Evolutionary conservation across 2,888 invertebrate species (phyloP).

Genomic region (Phyto melanocephala): DNA sequence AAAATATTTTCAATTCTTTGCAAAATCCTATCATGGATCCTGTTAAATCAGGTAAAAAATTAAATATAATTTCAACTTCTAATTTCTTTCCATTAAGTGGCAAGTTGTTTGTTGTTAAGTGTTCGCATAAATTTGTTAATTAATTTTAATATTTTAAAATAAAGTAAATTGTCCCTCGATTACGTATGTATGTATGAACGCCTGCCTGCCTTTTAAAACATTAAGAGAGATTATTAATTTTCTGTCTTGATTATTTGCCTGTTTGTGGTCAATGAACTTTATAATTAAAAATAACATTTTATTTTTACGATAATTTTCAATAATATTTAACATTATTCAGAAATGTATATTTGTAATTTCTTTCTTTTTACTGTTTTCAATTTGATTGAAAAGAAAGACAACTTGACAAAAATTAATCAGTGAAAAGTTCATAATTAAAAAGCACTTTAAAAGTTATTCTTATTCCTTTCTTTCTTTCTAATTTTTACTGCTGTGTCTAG

Average conservation of each 20-base stretch:
- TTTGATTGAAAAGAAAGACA: not conserved
- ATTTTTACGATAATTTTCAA: conserved; percentile 36
- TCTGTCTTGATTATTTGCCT: not conserved
- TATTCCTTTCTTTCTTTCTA: not conserved
- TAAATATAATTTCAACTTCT: no score
- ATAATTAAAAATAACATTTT: conserved; percentile 32
- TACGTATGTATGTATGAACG: no score
- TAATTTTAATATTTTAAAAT: no score
- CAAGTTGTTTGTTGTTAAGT: no score
- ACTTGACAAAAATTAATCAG: conserved; percentile 52
- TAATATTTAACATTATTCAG: conserved; percentile 28
- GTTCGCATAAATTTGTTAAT: no score
- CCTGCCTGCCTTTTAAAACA: conserved; percentile 9
- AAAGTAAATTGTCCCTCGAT: no score
- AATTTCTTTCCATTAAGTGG: no score
- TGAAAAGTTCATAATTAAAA: conserved; percentile 51
- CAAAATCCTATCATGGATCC: no score
- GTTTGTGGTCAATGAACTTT: conserved; percentile 53
- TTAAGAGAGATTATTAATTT: conserved; percentile 22
- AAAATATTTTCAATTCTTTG: no score
- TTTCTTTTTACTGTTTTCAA: not conserved
- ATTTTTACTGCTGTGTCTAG: not conserved
- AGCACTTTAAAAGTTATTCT: conserved; percentile 40
- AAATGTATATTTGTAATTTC: not conserved
- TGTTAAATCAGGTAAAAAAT: no score